Conservation (phyloP, 2,888 invertebrate genomes). For the Seladonia tumulorum region DNA sequence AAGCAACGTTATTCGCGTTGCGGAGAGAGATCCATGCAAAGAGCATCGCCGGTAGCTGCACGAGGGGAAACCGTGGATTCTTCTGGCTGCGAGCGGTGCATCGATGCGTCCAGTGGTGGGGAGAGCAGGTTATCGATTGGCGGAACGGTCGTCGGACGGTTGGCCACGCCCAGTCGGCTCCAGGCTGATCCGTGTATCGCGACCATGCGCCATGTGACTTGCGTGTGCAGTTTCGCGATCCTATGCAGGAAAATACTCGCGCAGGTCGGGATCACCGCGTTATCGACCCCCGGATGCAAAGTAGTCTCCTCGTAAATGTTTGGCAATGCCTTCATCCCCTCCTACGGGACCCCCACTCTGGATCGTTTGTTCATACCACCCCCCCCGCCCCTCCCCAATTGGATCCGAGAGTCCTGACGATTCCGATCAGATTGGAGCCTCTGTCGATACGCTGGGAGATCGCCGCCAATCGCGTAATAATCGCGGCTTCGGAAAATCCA, state of each 20-base stretch:
- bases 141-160: conserved; percentile 51
- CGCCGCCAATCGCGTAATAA: conserved; percentile 18
- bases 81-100: conserved; percentile 42
- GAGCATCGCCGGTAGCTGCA: conserved; percentile 22
- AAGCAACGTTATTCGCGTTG: conserved; percentile 26
- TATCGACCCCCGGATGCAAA: conserved; percentile 74
- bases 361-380: background rate
- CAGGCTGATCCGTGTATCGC: conserved; percentile 26
- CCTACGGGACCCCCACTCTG: background rate
- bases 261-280: conserved; percentile 63
- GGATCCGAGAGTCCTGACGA: background rate
- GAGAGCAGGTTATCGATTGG: conserved; percentile 81
- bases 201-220: conserved; percentile 71
- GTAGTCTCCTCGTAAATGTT: conserved; percentile 69
- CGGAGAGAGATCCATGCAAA: background rate
- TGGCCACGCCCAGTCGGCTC: conserved; percentile 67
- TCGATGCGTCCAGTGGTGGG: conserved; percentile 70
- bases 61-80: conserved; percentile 53
- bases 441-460: conserved; percentile 5
- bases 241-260: conserved; percentile 63
- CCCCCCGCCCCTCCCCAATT: too few species aligned
- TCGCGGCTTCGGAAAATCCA: background rate
- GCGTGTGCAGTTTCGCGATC: conserved; percentile 56
- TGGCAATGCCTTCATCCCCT: conserved; percentile 52
- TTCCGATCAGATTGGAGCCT: conserved; percentile 9